A percentile compares a stretch with the other conserved stretches of the same genome.
Evolutionary conservation across 2,888 invertebrate species (phyloP).

Genomic region (Diachrysia chrysitis): DNA sequence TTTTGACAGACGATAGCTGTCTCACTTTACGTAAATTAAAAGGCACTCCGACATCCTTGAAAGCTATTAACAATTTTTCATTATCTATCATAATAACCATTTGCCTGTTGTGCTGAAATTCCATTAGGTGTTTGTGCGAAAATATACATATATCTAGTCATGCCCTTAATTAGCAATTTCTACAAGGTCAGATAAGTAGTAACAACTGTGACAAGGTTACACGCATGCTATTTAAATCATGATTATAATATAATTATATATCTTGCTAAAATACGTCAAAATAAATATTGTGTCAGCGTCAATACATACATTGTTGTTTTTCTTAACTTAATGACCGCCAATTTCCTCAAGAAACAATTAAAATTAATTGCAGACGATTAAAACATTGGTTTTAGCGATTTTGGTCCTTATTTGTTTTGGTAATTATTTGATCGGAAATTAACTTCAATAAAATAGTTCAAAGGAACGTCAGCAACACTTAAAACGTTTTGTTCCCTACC

Average conservation of each 20-base stretch:
- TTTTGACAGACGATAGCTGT: constrained; percentile 39
- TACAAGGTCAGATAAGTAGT: constrained; percentile 38
- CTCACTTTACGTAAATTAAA: constrained; percentile 36
- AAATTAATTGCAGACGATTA: constrained; percentile 18
- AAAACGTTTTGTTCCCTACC: constrained; percentile 31
- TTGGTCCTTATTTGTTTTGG: constrained; percentile 17
- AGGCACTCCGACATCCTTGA: constrained; percentile 36
- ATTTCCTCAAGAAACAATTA: constrained; percentile 31
- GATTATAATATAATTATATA: constrained; percentile 26
- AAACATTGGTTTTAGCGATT: constrained; percentile 16
- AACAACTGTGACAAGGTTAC: constrained; percentile 30
- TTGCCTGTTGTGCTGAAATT: constrained; percentile 27
- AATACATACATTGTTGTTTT: constrained; percentile 22
- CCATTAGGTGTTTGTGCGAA: constrained; percentile 23
- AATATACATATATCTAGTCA: constrained; percentile 41
- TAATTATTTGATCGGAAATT: constrained; percentile 15
- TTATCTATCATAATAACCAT: constrained; percentile 25
- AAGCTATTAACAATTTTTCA: constrained; percentile 33
- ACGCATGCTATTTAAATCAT: constrained; percentile 19
- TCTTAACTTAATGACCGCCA: constrained; percentile 7
- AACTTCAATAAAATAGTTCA: constrained; percentile 26
- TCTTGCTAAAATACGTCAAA: constrained; percentile 29
- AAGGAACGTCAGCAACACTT: constrained; percentile 21
- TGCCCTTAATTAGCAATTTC: constrained; percentile 42
- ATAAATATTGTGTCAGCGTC: constrained; percentile 13